Evolutionary conservation across 2,797 vertebrate species (phyloP), one percentile per base, ranked within the genome.

Genomic region (Peromyscus eremicus): DNA sequence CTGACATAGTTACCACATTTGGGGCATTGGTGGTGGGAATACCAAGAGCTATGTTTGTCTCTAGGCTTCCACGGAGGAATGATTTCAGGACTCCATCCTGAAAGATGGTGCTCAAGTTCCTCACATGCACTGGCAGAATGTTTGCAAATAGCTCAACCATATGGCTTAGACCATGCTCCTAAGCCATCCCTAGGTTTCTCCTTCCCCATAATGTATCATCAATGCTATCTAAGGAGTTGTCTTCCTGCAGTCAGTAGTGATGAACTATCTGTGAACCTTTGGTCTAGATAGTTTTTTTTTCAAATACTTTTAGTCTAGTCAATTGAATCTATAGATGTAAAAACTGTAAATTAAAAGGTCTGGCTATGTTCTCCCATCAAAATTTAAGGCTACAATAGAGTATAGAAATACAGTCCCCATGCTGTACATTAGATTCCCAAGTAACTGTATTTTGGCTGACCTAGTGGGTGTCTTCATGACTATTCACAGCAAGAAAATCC

Each of bases 401-500:
- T 83, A 19, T 17, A 19, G 32, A 2, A 57, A 81, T 43, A 19
- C 1, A 19, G 37, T 16, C 23, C 55, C 55, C 29, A 7, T n/a
- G 7, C 5, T 52, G 23, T 57, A 19, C 8, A 37, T 68, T 75
- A 60, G 37, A 68, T 68, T 34, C 3, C 8, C 40, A 57, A 68
- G 46, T 37, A 25, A 17, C 32, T 52, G 64, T 9, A 43, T 52
- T 76, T 92, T 49, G 70, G 27, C 29, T 25, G 81, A 13, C 13
- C 11, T 75, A 40, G n/a, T 60, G 13, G 23, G 23, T 82, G 1
- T 0, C 10, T 77, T 76, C 40, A 83, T 79, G 87, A 76, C n/a
- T 49, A 43, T 68, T 93, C 23, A 21, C 40, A 32, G 25, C 19
- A 87, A 94, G 80, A 87, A 89, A 83, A 94, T 88, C 49, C 55